These are phyloP conservation scores for Xestoiulus laeticollis DNA, from an alignment of 2,888 invertebrate species.

Conservation along the genomic window DNA sequence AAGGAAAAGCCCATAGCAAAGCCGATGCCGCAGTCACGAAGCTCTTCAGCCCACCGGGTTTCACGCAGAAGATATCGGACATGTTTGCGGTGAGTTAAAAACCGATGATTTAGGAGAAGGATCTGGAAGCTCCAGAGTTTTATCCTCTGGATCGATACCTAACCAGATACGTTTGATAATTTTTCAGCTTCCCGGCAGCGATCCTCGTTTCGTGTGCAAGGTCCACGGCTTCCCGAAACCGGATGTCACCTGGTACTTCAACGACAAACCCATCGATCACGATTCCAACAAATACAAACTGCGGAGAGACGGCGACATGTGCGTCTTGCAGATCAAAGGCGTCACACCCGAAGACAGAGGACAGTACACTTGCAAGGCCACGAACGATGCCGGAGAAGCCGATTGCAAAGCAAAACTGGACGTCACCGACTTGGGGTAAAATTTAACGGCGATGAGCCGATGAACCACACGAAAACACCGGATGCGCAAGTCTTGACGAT, in stretches of 20 bases:
- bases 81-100: conserved; percentile 72
- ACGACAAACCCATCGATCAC: conserved; percentile 75
- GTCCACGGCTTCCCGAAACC: conserved; percentile 84
- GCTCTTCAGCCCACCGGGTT: conserved; percentile 80
- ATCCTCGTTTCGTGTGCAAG: conserved; percentile 84
- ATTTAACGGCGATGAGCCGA: no score
- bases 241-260: conserved; percentile 86
- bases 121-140: no score
- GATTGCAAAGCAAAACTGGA: conserved; percentile 73
- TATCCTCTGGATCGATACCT: no score
- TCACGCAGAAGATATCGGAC: conserved; percentile 78
- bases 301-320: conserved; percentile 67
- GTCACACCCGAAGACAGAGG: conserved; percentile 76
- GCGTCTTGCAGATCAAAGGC: conserved; percentile 78
- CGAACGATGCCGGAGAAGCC: conserved; percentile 82
- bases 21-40: conserved; percentile 80
- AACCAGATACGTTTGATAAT: no score
- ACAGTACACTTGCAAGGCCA: conserved; percentile 78
- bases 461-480: no score
- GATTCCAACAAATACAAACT: conserved; percentile 76
- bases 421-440: conserved; percentile 64
- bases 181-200: conserved; percentile 75
- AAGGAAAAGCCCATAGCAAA: conserved; percentile 77
- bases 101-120: no score
- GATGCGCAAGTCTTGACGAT: no score